Evolutionary conservation across 2,888 invertebrate species (phyloP), one percentile per base, ranked within the genome.

Genomic region (Sarcophaga caerulescens): DNA sequence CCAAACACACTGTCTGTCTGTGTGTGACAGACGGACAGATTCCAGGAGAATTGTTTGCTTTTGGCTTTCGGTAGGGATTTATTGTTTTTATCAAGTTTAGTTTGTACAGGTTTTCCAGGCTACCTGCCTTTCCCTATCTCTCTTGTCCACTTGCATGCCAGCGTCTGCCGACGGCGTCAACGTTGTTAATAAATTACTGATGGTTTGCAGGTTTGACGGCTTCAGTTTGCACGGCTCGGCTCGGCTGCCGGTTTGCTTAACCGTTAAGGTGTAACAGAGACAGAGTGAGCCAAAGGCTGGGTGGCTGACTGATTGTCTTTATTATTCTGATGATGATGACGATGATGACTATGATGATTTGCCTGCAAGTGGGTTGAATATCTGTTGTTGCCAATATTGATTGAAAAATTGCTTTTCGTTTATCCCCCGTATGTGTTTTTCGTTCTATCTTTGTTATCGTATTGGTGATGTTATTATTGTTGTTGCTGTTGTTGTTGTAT

Each of bases 81-180:
- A 77, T 84, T 84, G 78, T 87, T 85, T 84, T 83, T 76, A 76
- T 74, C 78, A 84, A 84, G 82, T 87, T 87, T 85, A 85, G 84
- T 85, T 87, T 77, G 75, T 84, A 81, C 84, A 85, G 85, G 86
- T 87, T 88, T 88, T 73, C 57, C 47, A 71, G 35, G 17, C 80
- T 11, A 35, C 35, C 17, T 62, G 76, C 25, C 45, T 23, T 10
- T 35, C 14, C 62, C 12, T 35, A 14, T 45, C 25, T 21, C 12
- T 6, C 45, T 10, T 8, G 8, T 2, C 0, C 35, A 10, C 10
- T 35, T 35, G 35, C 35, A 35, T 52, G 52, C 17, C 52, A 52
- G 52, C 52, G 52, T 52, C 35, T 52, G 17, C 52, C 52, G 52
- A 14, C 17, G 17, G 14, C 52, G 52, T 17, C 17, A 52, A 52